These are phyloP conservation scores for Rhagium mordax DNA, from an alignment of 2,888 invertebrate species.

Conservation along the genomic window DNA sequence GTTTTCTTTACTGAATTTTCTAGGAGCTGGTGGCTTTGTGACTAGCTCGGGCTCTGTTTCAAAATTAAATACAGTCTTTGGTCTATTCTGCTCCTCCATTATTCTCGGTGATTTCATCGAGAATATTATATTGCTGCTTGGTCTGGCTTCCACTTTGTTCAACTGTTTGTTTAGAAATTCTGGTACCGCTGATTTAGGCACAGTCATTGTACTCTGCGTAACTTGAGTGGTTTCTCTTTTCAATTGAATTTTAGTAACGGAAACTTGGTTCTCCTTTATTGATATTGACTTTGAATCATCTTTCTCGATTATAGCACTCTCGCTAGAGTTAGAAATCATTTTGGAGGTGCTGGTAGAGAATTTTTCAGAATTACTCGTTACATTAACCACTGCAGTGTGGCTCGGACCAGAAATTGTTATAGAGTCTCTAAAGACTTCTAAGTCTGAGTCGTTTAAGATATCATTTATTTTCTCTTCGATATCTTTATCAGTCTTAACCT, in stretches of 20 bases:
- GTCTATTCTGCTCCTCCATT: conserved; percentile 57
- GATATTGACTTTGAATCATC: conserved; percentile 54
- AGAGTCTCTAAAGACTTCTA: conserved; percentile 35
- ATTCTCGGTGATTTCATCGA: conserved; percentile 72
- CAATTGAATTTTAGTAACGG: conserved; percentile 75
- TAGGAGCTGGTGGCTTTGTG: conserved; percentile 48
- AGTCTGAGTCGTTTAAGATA: conserved; percentile 25
- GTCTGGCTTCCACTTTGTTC: conserved; percentile 79
- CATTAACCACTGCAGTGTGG: conserved; percentile 64
- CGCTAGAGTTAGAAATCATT: conserved; percentile 33
- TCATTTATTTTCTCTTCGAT: conserved; percentile 23
- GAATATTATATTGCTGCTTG: conserved; percentile 77
- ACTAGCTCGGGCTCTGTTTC: conserved; percentile 46
- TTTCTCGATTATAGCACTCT: conserved; percentile 44
- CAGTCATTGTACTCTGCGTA: conserved; percentile 60
- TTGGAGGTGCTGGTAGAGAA: conserved; percentile 33
- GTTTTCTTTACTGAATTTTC: conserved; percentile 62
- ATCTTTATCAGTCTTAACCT: conserved; percentile 40
- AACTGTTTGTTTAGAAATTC: conserved; percentile 82
- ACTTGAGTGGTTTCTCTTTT: conserved; percentile 72
- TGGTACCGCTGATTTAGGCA: conserved; percentile 71
- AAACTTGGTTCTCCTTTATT: conserved; percentile 68
- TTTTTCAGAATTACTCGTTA: conserved; percentile 54
- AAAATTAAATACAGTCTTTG: conserved; percentile 57
- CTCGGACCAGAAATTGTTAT: conserved; percentile 65